Conservation (phyloP, 2,797 vertebrate genomes). For the Sylvilagus floridanus region DNA sequence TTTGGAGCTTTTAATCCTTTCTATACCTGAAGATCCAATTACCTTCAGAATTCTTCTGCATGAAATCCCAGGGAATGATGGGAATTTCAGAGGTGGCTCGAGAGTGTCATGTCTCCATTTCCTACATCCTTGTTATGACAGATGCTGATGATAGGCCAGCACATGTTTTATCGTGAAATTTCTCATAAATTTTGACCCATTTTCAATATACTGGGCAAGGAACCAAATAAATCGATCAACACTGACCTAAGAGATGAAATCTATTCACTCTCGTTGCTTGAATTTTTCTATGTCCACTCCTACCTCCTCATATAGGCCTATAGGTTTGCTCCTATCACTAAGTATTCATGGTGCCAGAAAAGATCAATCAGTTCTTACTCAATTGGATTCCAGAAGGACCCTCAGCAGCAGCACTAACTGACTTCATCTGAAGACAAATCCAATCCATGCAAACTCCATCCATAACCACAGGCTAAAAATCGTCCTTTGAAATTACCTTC, state of each 20-base stretch:
- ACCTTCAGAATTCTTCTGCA: not conserved
- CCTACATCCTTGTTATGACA: fast-evolving
- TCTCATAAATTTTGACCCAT: not conserved
- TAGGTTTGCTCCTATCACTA: not conserved
- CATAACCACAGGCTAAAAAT: not conserved
- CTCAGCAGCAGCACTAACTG: not conserved
- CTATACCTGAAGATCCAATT: not conserved
- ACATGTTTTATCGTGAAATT: not conserved
- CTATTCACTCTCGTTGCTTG: not conserved
- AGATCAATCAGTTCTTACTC: not conserved
- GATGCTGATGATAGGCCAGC: not conserved
- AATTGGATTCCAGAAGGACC: not conserved
- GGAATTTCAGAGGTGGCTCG: not conserved
- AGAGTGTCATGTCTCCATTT: not conserved
- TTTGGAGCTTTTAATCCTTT: not conserved
- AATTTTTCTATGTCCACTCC: not conserved
- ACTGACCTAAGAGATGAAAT: not conserved
- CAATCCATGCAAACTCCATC: not conserved
- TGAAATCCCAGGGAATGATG: no score
- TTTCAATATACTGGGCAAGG: not conserved
- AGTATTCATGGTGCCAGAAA: not conserved
- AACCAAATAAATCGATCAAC: not conserved
- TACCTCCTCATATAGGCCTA: not conserved
- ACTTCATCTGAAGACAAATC: not conserved
- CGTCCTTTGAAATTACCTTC: not conserved